Conservation (phyloP, 2,113 vertebrate genomes). For the Cyanistes caeruleus region DNA sequence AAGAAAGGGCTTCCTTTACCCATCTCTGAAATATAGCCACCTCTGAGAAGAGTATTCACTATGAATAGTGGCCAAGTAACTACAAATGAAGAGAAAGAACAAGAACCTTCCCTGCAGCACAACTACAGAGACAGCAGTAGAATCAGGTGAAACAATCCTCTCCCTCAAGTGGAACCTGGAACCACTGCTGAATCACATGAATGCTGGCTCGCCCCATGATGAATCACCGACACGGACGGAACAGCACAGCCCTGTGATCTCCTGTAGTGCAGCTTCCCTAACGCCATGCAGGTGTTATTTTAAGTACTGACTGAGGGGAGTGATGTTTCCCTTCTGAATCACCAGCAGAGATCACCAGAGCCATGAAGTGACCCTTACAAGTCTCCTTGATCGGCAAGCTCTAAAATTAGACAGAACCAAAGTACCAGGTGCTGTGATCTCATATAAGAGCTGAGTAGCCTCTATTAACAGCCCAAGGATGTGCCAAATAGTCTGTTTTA, state of each 20-base stretch:
- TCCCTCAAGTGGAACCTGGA: neutral
- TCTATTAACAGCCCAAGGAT: neutral
- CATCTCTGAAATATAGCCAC: neutral
- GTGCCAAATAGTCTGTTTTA: neutral
- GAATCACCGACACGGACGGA: neutral
- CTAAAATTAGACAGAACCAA: neutral
- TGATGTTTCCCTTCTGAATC: neutral
- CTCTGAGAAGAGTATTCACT: neutral
- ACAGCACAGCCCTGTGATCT: neutral
- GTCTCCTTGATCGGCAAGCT: neutral
- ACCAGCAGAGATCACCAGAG: neutral
- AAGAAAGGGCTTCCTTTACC: neutral
- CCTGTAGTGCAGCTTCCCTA: neutral
- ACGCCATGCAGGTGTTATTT: neutral
- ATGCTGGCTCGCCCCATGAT: neutral
- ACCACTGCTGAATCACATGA: neutral
- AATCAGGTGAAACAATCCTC: neutral
- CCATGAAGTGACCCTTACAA: neutral
- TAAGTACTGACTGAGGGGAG: neutral
- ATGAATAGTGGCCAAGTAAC: neutral
- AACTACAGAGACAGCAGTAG: neutral
- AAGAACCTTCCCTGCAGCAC: neutral
- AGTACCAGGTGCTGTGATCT: neutral
- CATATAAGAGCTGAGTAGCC: neutral
- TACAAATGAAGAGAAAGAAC: neutral